A percentile compares a stretch with the other conserved stretches of the same genome.
Evolutionary conservation across 2,888 invertebrate genomes (phyloP).

Genomic region (Coecobrya sp.): DNA sequence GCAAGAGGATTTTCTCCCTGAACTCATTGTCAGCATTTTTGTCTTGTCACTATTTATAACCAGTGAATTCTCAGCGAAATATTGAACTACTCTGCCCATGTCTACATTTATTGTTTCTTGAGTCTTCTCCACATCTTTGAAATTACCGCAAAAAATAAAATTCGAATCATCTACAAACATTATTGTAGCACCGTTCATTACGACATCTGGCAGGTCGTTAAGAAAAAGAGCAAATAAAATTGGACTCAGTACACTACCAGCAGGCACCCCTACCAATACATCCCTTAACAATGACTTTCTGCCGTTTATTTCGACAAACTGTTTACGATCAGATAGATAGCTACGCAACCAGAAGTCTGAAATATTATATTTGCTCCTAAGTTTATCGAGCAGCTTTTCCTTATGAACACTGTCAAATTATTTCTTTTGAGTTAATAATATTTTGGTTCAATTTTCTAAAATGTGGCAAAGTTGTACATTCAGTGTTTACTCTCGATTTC

Average conservation of each 20-base stretch:
- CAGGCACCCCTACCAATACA: constrained; percentile 46
- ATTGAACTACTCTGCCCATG: neutral
- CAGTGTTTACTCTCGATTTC: no score
- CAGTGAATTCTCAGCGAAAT: neutral
- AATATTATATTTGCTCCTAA: constrained; percentile 20
- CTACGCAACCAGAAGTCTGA: constrained; percentile 32
- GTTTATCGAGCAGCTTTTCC: constrained; percentile 30
- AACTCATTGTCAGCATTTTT: neutral
- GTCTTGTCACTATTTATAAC: constrained; percentile 18
- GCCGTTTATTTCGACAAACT: constrained; percentile 37
- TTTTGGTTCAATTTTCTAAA: no score
- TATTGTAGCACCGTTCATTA: neutral
- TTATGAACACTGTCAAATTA: constrained; percentile 64
- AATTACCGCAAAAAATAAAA: neutral
- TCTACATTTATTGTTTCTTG: neutral
- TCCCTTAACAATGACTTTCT: neutral
- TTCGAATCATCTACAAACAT: constrained; percentile 35
- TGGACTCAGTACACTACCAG: neutral
- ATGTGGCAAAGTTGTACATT: no score
- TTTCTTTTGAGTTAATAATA: no score
- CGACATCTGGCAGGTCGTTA: constrained; percentile 20
- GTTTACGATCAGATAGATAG: neutral
- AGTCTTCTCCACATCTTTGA: neutral
- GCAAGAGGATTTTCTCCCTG: neutral
- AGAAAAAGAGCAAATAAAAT: constrained; percentile 42